These are phyloP conservation scores for Hipparchia semele DNA, from an alignment of 2,888 invertebrate genomes.

Conservation along the genomic window DNA sequence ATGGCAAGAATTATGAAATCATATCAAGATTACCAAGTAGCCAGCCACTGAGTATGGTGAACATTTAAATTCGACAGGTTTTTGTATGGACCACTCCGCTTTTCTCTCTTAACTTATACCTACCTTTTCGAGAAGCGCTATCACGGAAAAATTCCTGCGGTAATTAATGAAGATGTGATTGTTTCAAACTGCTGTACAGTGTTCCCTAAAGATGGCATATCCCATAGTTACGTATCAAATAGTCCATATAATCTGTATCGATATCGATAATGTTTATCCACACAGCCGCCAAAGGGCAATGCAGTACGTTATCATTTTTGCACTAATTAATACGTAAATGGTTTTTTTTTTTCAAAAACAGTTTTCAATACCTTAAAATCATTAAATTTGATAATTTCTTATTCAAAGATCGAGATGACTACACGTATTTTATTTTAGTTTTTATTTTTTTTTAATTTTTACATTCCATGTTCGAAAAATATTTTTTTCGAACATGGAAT, in stretches of 20 bases:
- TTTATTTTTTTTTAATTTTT: too few relatives aligned
- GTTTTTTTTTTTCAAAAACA: too few relatives aligned
- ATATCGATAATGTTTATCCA: slow-evolving; percentile 39
- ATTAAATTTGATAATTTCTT: too few relatives aligned
- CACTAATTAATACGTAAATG: too few relatives aligned
- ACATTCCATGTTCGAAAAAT: too few relatives aligned
- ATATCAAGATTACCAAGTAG: slow-evolving; percentile 45
- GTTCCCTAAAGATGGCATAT: slow-evolving; percentile 63
- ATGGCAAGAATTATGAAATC: slow-evolving; percentile 46
- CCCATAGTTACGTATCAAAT: slow-evolving; percentile 57
- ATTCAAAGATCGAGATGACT: too few relatives aligned
- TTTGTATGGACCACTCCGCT: slow-evolving; percentile 39
- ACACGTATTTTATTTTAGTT: too few relatives aligned
- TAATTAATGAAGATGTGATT: slow-evolving; percentile 81
- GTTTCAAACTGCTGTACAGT: slow-evolving; percentile 66
- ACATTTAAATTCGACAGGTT: slow-evolving; percentile 47
- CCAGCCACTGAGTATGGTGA: slow-evolving; percentile 40
- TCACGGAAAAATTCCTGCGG: slow-evolving; percentile 65
- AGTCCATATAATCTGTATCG: slow-evolving; percentile 43
- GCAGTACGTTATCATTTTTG: too few relatives aligned
- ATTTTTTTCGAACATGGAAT: too few relatives aligned
- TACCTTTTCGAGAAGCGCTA: slow-evolving; percentile 42
- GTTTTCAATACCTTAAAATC: too few relatives aligned
- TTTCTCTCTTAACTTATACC: slow-evolving; percentile 41
- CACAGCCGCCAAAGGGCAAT: too few relatives aligned